phyloP scores from a whole-genome alignment of 2,888 invertebrate species.

The Troides oblongomaculatus region DNA sequence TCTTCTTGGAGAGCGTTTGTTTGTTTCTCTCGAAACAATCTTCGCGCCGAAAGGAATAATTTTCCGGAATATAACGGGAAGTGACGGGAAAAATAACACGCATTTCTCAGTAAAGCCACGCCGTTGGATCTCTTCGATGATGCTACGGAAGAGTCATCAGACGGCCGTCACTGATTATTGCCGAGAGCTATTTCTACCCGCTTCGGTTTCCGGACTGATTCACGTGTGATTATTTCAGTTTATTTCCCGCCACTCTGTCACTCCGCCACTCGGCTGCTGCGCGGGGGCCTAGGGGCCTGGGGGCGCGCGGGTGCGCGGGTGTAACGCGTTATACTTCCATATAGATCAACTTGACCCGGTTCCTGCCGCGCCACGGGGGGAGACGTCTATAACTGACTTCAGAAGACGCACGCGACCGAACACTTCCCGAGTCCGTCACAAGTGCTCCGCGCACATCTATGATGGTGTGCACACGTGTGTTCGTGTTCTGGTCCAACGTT shows the following conservation, averaged over 20 bases:
- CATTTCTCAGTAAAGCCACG: too few relatives aligned
- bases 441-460: too few relatives aligned
- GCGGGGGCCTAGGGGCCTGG: background rate
- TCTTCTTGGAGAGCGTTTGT: too few relatives aligned
- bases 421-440: constrained; percentile 19
- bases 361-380: background rate
- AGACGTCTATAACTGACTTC: constrained; percentile 25
- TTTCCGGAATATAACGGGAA: too few relatives aligned
- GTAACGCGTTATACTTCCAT: constrained; percentile 23
- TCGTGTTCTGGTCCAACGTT: background rate
- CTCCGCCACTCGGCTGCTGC: constrained; percentile 31
- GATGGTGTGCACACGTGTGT: background rate
- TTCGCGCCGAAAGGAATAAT: too few relatives aligned
- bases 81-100: too few relatives aligned
- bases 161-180: constrained; percentile 25
- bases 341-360: constrained; percentile 30
- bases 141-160: constrained; percentile 4
- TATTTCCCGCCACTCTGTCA: constrained; percentile 39
- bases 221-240: constrained; percentile 48
- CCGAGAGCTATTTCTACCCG: constrained; percentile 44
- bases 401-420: constrained; percentile 3
- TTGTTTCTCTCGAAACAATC: too few relatives aligned
- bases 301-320: background rate
- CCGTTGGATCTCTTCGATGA: background rate
- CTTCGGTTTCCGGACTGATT: constrained; percentile 46